These are phyloP conservation scores for Neosilurus mollespiculum DNA, from an alignment of 2,797 vertebrate species.

Conservation along the genomic window DNA sequence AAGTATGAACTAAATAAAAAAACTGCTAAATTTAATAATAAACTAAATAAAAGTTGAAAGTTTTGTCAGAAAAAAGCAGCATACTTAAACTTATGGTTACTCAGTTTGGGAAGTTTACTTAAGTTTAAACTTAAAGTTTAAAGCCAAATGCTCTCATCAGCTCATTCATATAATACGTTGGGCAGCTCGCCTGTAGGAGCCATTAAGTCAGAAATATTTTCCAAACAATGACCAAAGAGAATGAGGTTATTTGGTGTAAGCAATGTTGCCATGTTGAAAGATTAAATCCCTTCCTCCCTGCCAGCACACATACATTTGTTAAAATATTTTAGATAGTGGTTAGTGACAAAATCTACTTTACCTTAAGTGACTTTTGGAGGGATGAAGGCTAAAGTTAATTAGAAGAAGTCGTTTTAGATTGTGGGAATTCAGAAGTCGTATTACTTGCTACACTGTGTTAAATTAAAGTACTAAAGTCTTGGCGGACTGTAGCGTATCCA, in stretches of 20 bases:
- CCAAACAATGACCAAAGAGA: not conserved
- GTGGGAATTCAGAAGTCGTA: not conserved
- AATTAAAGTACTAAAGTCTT: not conserved
- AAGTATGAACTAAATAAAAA: not conserved
- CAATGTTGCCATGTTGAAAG: not conserved
- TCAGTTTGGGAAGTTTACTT: not conserved
- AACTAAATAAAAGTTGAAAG: not conserved
- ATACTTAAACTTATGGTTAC: not conserved
- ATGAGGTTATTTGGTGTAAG: conserved; percentile 2
- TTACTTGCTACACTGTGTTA: not conserved
- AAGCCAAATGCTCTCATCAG: not conserved
- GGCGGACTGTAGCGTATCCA: not conserved
- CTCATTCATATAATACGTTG: not conserved
- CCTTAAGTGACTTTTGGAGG: not conserved
- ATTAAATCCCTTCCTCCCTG: not conserved
- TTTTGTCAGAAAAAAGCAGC: not conserved
- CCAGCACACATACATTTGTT: not conserved
- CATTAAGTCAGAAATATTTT: not conserved
- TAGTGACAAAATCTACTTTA: not conserved
- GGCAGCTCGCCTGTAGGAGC: not conserved
- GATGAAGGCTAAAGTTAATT: not conserved
- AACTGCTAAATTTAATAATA: too few species aligned
- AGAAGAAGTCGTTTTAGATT: not conserved
- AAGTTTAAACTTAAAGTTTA: not conserved
- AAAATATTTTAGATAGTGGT: not conserved